A percentile compares a stretch with the other conserved stretches of the same genome.
Evolutionary conservation across 2,113 vertebrate genomes (phyloP).

Genomic region (Thomomys bottae): DNA sequence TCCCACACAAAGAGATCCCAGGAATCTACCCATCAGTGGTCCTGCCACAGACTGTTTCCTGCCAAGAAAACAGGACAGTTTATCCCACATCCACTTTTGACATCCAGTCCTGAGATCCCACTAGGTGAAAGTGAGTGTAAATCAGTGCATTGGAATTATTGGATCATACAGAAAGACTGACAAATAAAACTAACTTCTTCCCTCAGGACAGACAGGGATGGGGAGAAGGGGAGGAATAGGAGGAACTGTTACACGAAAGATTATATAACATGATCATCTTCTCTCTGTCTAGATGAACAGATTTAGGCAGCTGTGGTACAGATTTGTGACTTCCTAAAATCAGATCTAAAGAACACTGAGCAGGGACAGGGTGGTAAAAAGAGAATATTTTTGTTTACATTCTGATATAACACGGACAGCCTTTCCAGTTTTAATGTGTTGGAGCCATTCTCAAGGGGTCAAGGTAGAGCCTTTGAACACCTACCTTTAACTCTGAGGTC

Average conservation of each 20-base stretch:
- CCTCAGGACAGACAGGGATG: not conserved
- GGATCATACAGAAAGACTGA: not conserved
- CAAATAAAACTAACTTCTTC: not conserved
- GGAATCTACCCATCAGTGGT: not conserved
- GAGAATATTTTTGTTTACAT: not conserved
- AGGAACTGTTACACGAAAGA: not conserved
- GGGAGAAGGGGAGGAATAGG: not conserved
- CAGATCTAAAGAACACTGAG: not conserved
- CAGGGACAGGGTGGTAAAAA: not conserved
- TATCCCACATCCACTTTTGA: not conserved
- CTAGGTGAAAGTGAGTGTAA: not conserved
- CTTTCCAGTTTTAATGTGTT: not conserved
- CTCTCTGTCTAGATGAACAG: not conserved
- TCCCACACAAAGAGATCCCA: not conserved
- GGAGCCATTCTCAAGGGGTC: not conserved
- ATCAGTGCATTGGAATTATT: not conserved
- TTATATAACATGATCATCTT: not conserved
- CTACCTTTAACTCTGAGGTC: not conserved
- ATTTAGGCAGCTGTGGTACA: not conserved
- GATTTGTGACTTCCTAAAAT: constrained; percentile 4
- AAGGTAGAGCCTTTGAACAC: not conserved
- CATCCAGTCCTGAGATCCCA: not conserved
- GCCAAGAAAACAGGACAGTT: not conserved
- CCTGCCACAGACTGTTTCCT: not conserved
- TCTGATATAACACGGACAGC: not conserved